phyloP scores from a whole-genome alignment of 2,797 vertebrate species.

The Acipenser ruthenus region DNA sequence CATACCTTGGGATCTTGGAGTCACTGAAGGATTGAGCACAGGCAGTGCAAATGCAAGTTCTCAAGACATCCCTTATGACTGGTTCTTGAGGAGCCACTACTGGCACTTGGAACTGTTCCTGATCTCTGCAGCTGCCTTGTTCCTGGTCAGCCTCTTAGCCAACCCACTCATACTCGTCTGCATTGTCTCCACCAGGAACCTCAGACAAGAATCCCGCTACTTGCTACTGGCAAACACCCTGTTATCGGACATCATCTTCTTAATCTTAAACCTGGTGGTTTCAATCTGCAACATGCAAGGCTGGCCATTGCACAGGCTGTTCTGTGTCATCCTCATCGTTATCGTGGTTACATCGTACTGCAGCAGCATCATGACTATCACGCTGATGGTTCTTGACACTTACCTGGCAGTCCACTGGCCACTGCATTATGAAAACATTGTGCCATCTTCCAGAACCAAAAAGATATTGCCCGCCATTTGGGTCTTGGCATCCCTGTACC shows the following conservation, averaged over 20 bases:
- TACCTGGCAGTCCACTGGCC: conserved; percentile 68
- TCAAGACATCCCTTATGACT: conserved; percentile 13
- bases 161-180: conserved; percentile 57
- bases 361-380: conserved; percentile 63
- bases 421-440: conserved; percentile 52
- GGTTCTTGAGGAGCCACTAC: conserved; percentile 33
- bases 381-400: conserved; percentile 66
- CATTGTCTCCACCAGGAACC: conserved; percentile 43
- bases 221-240: conserved; percentile 66
- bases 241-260: conserved; percentile 57
- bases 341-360: conserved; percentile 46
- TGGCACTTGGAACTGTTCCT: conserved; percentile 48
- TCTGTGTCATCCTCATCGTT: conserved; percentile 53
- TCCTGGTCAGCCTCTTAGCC: conserved; percentile 46
- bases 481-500: conserved; percentile 53
- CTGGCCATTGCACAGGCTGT: conserved; percentile 30
- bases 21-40: too few species aligned
- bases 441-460: conserved; percentile 42
- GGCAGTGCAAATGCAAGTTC: background rate
- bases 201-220: conserved; percentile 64
- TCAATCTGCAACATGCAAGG: conserved; percentile 37
- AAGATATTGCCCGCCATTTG: conserved; percentile 51
- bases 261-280: conserved; percentile 51
- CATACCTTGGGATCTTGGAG: too few species aligned
- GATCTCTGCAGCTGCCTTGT: conserved; percentile 51